Evolutionary conservation across 2,888 invertebrate genomes (phyloP), one percentile per base, ranked within the genome.

Genomic region (Rhorus exstirpatorius): DNA sequence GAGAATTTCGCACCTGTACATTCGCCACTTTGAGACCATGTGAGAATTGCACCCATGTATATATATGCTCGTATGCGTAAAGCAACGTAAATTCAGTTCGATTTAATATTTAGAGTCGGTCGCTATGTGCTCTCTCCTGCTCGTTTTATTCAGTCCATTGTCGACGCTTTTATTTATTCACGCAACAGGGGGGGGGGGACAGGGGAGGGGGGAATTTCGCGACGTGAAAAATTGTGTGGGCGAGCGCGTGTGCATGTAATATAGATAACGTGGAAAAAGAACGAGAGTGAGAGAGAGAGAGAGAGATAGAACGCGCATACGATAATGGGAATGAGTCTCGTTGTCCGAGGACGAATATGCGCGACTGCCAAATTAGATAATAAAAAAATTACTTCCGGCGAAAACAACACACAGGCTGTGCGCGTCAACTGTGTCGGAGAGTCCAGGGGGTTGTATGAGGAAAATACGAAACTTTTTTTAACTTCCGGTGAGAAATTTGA

Each of bases 1-100:
- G 75, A 71, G 74, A 70, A 74, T 58, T 81, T 78, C 55, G 17
- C 78, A 82, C 74, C 82, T 79, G 82, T 77, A 67, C 77, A 38
- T 4, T n/a, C 53, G 10, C 71, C 17, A 58, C 44, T 71, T 46
- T 8, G 55, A 41, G 31, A 79, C 68, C n/a, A 68, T 31, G 61
- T 55, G 53, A 14, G 53, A 65, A 63, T 61, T 35, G 10, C 26
- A 49, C 3, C 7, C 6, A 21, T 51, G 10, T 26, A 38, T 35
- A 55, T 41, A 12, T 70, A 70, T 8, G 14, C 19, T 8, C 44
- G 8, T n/a, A 4, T 17, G n/a, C 8, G 8, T 17, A 19, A 8
- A 7, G 14, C 24, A 55, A 58, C 24, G 26, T 58, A 55, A 24
- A 17, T 41, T 41, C 10, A 35, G 38, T 72, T 53, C 24, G 38